Evolutionary conservation across 2,113 vertebrate species (phyloP), one percentile per base, ranked within the genome.

Genomic region (Poeciliopsis retropinna): DNA sequence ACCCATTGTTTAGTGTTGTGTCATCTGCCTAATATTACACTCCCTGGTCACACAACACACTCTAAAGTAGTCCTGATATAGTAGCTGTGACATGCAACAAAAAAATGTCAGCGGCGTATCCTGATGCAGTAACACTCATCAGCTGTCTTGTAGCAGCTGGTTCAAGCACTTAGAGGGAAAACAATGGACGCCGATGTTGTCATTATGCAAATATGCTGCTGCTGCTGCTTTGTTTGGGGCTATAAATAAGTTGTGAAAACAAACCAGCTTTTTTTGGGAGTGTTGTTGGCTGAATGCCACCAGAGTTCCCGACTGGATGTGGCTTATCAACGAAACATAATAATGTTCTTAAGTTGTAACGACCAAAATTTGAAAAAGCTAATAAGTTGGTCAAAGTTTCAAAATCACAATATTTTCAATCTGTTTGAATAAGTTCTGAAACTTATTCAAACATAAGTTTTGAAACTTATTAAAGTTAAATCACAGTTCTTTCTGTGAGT

Each of bases 131-230:
- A 28, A 64, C 39, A 64, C 62, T 19, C 29, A 10, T 51, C 62
- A 65, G 17, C 30, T 64, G 41, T 64, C 44, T 64, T 31, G 60
- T 19, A 28, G 41, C 39, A 47, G 60, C 71, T 64, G 39, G 61
- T 15, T 14, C 62, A 2, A 30, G 22, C 28, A 51, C 71, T 73
- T 25, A 12, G 32, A 72, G 8, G 19, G 34, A 72, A 72, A 72
- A 72, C 60, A 72, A 61, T 72, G 61, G 60, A 73, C 8, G 31
- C 22, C 6, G 28, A 34, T 66, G 28, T 79, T 63, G 60, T 63
- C 60, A 67, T 73, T 79, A 67, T 64, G 27, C 32, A 77, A 44
- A 62, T 73, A 73, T 73, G 34, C 25, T 69, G 22, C 41, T 73
- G 19, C 71, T 47, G 44, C 44, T 47, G 44, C 44, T 47, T 51